Conservation (phyloP, 53 echinoderm and acorn worm genomes). For the Astropecten irregularis region DNA sequence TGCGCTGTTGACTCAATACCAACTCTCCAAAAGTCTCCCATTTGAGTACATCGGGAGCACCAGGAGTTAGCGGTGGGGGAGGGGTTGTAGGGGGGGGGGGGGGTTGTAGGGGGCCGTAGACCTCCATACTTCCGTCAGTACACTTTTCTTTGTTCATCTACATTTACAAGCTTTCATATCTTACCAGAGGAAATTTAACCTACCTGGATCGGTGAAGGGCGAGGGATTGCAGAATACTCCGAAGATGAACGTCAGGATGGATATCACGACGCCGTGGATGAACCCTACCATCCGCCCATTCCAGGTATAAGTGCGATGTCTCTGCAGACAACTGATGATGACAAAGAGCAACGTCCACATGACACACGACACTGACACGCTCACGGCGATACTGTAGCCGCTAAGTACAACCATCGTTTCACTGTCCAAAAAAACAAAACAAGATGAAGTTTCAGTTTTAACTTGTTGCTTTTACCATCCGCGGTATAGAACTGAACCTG, state of each 20-base stretch:
- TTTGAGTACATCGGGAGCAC: no score
- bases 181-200: no score
- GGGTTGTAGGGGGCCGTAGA: no score
- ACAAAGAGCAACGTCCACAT: conserved; percentile 12
- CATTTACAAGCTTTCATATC: no score
- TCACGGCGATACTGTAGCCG: background rate
- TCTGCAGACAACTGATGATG: background rate
- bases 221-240: conserved; percentile 80
- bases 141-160: no score
- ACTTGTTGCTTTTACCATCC: background rate
- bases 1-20: no score
- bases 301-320: conserved; percentile 77
- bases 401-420: background rate
- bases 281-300: conserved; percentile 68
- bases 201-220: conserved; percentile 82
- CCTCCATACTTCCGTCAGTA: no score
- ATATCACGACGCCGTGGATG: conserved; percentile 68
- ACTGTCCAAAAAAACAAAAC: no score
- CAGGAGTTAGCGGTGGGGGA: no score
- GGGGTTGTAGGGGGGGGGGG: no score
- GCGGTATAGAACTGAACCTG: background rate
- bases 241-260: conserved; percentile 61
- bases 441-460: background rate
- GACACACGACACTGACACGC: conserved; percentile 7
- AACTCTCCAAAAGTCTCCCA: no score